Conservation (phyloP, 2,888 invertebrate species). For the Andrena bicolor region DNA sequence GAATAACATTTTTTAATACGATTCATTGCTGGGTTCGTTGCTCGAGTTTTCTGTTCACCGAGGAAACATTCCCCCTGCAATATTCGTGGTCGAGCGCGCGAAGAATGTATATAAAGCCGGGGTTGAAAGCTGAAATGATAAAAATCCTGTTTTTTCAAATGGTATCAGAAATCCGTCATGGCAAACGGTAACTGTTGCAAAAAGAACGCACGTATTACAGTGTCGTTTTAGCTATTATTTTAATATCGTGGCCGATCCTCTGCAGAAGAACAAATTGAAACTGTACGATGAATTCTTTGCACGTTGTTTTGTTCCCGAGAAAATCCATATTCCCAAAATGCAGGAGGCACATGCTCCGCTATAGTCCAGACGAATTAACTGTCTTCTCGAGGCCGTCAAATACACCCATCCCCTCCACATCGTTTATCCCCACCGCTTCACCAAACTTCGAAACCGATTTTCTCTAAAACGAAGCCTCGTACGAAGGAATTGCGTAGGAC, state of each 20-base stretch:
- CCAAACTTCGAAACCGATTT: neutral
- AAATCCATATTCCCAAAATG: neutral
- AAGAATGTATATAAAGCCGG: slow-evolving; percentile 16
- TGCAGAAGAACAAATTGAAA: neutral
- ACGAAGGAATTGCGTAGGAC: too few species aligned
- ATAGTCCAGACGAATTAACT: neutral
- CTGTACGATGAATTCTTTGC: neutral
- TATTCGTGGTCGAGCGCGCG: slow-evolving; percentile 1
- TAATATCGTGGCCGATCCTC: neutral
- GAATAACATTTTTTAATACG: neutral
- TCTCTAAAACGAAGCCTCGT: neutral
- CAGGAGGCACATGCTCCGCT: neutral
- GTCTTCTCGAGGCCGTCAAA: neutral
- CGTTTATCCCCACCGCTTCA: neutral
- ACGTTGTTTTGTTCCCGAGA: neutral
- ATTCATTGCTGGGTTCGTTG: neutral
- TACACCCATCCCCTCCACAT: neutral
- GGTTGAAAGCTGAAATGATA: slow-evolving; percentile 32
- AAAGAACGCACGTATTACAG: neutral
- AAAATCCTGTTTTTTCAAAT: neutral
- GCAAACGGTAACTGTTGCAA: neutral
- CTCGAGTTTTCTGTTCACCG: neutral
- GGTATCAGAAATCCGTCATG: neutral
- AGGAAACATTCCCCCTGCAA: slow-evolving; percentile 15
- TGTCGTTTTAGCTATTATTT: neutral